A percentile compares a stretch with the other conserved stretches of the same genome.
phyloP scores from a whole-genome alignment of 2,113 vertebrate genomes.

The Sorex araneus region DNA sequence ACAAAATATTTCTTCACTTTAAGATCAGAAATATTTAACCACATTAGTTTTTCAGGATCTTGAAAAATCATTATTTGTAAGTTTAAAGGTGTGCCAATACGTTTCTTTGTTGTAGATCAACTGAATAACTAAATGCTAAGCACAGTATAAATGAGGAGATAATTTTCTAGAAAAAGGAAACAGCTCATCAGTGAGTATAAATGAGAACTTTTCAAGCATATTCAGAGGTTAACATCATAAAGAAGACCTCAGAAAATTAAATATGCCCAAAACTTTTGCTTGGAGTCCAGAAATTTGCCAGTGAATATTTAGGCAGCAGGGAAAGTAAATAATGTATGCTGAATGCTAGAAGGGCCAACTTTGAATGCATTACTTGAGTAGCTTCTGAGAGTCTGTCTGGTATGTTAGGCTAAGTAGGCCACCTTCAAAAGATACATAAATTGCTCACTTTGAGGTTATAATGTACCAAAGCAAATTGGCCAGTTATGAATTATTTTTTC shows the following conservation, averaged over 20 bases:
- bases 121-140: neutral
- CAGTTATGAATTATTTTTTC: neutral
- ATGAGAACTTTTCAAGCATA: slow-evolving; percentile 3
- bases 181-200: neutral
- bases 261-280: neutral
- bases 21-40: neutral
- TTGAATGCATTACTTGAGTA: slow-evolving; percentile 26
- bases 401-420: neutral
- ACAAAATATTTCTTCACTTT: slow-evolving; percentile 33
- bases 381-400: neutral
- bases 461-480: neutral
- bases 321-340: slow-evolving; percentile 39
- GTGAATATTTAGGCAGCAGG: slow-evolving; percentile 14
- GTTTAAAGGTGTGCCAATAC: neutral
- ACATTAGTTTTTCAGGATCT: neutral
- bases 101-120: neutral
- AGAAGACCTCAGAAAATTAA: slow-evolving; percentile 4
- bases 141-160: neutral
- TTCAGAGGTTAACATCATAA: neutral
- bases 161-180: neutral
- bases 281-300: slow-evolving; percentile 26
- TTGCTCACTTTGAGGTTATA: neutral
- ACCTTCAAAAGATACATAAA: neutral
- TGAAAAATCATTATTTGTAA: neutral
- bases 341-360: neutral